phyloP scores from a whole-genome alignment of 2,113 vertebrate genomes.

The Probosciger aterrimus region DNA sequence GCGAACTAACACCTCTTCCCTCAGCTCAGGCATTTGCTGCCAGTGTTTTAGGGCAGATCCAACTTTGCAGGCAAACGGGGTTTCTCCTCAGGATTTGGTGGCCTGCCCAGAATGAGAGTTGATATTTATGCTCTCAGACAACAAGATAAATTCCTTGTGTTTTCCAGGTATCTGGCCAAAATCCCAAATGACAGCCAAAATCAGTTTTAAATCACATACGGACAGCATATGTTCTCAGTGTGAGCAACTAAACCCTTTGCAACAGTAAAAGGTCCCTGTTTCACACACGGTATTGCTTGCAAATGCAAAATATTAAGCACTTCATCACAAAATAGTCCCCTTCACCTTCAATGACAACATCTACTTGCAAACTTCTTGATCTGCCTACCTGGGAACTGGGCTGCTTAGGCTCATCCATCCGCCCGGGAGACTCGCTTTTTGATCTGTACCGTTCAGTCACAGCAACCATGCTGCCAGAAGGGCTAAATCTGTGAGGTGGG shows the following conservation, averaged over 20 bases:
- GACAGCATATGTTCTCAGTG: background rate
- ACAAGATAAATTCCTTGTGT: background rate
- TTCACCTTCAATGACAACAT: background rate
- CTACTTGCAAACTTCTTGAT: background rate
- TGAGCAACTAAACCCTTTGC: background rate
- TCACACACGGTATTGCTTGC: background rate
- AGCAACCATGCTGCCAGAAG: conserved; percentile 91
- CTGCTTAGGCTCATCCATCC: conserved; percentile 87
- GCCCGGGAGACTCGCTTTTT: conserved; percentile 92
- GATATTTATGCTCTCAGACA: background rate
- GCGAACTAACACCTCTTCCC: conserved; percentile 1
- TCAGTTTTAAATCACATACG: background rate
- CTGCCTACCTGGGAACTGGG: conserved; percentile 83
- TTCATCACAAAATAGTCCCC: background rate
- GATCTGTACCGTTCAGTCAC: conserved; percentile 89
- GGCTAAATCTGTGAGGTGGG: conserved; percentile 85
- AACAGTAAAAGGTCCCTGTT: background rate
- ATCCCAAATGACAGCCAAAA: background rate
- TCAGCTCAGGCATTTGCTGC: background rate
- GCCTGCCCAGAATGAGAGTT: background rate
- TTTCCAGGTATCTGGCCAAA: background rate
- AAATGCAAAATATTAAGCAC: background rate
- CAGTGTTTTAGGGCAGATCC: background rate
- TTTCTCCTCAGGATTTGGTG: conserved; percentile 17
- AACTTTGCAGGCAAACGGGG: background rate